Percentiles rank a stretch among this genome's conserved stretches.
Evolutionary conservation across 2,113 vertebrate genomes (phyloP).

Genomic region (Amphilophus citrinellus): DNA sequence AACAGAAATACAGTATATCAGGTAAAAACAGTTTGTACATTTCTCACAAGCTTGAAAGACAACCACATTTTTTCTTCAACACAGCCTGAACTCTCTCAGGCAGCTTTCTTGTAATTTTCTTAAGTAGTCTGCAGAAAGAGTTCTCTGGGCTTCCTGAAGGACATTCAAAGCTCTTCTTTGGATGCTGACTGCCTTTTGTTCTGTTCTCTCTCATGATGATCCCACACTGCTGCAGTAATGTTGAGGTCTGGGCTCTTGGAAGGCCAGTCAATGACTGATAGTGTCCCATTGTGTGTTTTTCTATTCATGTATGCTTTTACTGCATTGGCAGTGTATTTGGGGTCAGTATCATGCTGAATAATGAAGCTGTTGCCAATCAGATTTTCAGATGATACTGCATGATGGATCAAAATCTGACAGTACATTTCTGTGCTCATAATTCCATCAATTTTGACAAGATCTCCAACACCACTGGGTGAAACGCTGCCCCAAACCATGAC

Average conservation of each 20-base stretch:
- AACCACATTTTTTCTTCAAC: too few species aligned
- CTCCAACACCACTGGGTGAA: background rate
- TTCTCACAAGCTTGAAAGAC: background rate
- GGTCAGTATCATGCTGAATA: background rate
- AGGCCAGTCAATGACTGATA: too few species aligned
- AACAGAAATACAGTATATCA: background rate
- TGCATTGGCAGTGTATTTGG: background rate
- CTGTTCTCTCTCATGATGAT: too few species aligned
- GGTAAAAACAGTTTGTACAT: background rate
- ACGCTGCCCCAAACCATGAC: background rate
- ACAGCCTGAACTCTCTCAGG: too few species aligned
- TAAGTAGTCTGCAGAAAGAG: too few species aligned
- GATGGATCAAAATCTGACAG: background rate
- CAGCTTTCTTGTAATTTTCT: too few species aligned
- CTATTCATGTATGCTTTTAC: background rate
- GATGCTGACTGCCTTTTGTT: too few species aligned
- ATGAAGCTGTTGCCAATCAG: background rate
- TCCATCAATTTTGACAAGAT: background rate
- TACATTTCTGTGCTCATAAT: background rate
- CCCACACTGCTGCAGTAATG: too few species aligned
- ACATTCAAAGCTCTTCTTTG: too few species aligned
- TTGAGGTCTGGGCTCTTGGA: too few species aligned
- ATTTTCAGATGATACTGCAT: background rate
- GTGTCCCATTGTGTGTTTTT: background rate
- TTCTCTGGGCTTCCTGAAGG: too few species aligned